phyloP scores from a whole-genome alignment of 1,140 invertebrate genomes.

The Metopolophium dirhodum region DNA sequence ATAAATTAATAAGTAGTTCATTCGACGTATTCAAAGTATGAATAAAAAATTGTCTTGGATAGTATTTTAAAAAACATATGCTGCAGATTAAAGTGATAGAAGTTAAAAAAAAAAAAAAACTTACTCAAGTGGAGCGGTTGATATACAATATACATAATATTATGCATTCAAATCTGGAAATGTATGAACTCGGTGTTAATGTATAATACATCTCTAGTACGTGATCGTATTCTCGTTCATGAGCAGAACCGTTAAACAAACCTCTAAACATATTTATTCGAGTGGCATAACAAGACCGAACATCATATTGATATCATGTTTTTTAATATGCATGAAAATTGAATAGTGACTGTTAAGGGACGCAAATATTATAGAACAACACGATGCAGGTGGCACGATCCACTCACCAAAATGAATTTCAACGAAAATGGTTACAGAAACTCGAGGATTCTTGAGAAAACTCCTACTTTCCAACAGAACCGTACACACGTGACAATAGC shows the following conservation, averaged over 20 bases:
- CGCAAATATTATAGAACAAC: background rate
- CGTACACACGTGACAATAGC: background rate
- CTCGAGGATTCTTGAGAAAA: constrained; percentile 19
- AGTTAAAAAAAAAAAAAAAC: background rate
- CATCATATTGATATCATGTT: background rate
- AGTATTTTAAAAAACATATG: too few species aligned
- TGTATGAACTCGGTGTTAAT: background rate
- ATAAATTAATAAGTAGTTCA: too few species aligned
- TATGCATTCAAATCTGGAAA: background rate
- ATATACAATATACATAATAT: too few species aligned
- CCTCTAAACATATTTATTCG: background rate
- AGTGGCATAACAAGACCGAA: background rate
- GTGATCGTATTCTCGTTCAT: background rate
- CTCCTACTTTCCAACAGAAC: background rate
- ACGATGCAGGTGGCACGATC: background rate
- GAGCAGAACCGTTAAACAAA: background rate
- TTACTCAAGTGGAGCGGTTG: background rate
- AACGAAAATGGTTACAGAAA: constrained; percentile 7
- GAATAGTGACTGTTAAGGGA: background rate
- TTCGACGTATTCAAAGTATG: too few species aligned
- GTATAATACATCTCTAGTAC: background rate
- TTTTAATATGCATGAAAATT: background rate
- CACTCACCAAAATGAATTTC: constrained; percentile 8
- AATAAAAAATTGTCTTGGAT: too few species aligned
- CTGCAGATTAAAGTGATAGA: background rate